Percentiles rank a stretch among this genome's conserved stretches.
Evolutionary conservation across 2,113 vertebrate species (phyloP).

Genomic region (Anser brachyrhynchus): DNA sequence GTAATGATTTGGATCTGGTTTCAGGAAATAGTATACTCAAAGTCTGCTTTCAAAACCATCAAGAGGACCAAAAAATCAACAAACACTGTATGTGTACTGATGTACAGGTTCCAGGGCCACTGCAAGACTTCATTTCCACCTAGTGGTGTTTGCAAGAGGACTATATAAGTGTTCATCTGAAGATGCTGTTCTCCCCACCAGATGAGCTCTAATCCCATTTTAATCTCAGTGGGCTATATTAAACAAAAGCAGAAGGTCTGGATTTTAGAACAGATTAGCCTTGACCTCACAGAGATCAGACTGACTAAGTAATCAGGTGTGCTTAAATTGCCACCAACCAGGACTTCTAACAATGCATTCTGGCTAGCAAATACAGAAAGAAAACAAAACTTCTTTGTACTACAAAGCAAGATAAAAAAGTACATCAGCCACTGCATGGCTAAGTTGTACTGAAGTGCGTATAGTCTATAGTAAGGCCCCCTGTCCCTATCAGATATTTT

Average conservation of each 20-base stretch:
- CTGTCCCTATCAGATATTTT: neutral
- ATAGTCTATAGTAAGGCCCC: neutral
- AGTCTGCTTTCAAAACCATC: neutral
- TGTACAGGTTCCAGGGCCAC: neutral
- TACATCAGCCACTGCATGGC: neutral
- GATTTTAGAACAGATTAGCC: conserved; percentile 66
- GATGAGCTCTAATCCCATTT: conserved; percentile 70
- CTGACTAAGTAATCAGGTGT: conserved; percentile 60
- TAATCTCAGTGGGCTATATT: conserved; percentile 71
- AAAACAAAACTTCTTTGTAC: neutral
- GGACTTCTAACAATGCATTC: neutral
- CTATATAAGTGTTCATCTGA: conserved; percentile 2
- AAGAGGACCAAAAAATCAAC: neutral
- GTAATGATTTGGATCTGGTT: neutral
- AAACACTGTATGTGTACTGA: neutral
- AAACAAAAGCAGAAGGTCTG: conserved; percentile 70
- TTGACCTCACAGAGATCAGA: conserved; percentile 68
- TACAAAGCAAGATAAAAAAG: neutral
- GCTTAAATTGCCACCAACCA: conserved; percentile 19
- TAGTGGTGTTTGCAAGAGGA: neutral
- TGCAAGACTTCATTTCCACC: neutral
- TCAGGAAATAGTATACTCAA: neutral
- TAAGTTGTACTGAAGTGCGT: neutral
- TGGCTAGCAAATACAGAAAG: neutral
- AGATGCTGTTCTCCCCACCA: neutral